phyloP scores from a whole-genome alignment of 2,888 invertebrate genomes.

The Hypsopygia costalis region DNA sequence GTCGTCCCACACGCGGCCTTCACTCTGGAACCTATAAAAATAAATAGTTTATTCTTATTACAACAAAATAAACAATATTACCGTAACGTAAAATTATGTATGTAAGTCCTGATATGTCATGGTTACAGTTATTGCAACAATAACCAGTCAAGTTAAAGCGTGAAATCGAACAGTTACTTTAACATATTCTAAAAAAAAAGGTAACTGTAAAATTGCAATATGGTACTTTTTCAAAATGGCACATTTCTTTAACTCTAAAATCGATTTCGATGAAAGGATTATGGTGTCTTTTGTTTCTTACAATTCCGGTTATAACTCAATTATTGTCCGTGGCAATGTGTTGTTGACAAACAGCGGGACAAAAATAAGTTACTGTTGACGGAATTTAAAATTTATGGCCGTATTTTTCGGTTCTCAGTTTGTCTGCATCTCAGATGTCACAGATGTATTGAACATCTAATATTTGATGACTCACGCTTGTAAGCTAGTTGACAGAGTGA shows the following conservation, averaged over 20 bases:
- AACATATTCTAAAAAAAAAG: background rate
- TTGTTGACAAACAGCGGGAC: conserved; percentile 48
- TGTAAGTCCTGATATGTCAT: too few species aligned
- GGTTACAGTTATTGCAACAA: too few species aligned
- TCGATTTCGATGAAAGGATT: conserved; percentile 52
- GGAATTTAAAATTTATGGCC: conserved; percentile 49
- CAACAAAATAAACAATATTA: too few species aligned
- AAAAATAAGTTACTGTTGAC: conserved; percentile 36
- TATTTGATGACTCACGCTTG: too few species aligned
- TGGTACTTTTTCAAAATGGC: conserved; percentile 7
- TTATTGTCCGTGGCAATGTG: conserved; percentile 24
- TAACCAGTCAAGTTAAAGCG: too few species aligned
- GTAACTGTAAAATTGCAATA: conserved; percentile 18
- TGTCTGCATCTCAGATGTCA: conserved; percentile 1
- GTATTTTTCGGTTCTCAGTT: conserved; percentile 20
- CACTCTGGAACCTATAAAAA: too few species aligned
- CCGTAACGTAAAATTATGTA: too few species aligned
- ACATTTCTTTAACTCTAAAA: conserved; percentile 36
- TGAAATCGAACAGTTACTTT: too few species aligned
- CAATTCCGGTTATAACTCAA: conserved; percentile 27
- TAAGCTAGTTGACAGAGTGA: too few species aligned
- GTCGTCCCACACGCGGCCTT: too few species aligned
- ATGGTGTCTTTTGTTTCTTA: conserved; percentile 28
- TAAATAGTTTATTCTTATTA: too few species aligned
- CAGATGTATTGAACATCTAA: too few species aligned